These are phyloP conservation scores for Xiphias gladius DNA, from an alignment of 2,113 vertebrate genomes.

Conservation along the genomic window DNA sequence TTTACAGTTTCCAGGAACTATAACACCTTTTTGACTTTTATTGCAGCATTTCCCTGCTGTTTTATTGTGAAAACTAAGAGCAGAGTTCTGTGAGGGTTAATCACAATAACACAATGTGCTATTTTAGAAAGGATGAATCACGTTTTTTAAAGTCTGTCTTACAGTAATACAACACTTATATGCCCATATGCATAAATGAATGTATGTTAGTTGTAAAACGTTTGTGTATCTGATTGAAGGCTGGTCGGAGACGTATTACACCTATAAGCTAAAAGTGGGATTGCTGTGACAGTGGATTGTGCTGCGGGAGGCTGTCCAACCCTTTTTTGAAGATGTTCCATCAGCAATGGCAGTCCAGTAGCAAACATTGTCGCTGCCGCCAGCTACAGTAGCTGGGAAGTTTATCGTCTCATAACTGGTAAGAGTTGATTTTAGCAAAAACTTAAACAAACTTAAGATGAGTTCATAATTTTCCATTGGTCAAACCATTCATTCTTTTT, in stretches of 20 bases:
- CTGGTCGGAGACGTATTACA: not conserved
- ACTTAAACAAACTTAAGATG: too few species aligned
- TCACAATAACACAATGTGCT: not conserved
- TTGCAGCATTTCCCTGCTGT: not conserved
- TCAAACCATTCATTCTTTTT: too few species aligned
- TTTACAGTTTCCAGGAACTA: slow-evolving; percentile 17
- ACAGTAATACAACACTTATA: not conserved
- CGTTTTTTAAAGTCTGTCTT: not conserved
- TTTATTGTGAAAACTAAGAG: not conserved
- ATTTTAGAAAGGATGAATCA: slow-evolving; percentile 1
- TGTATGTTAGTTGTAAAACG: not conserved
- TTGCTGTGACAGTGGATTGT: not conserved
- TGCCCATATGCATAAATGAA: not conserved
- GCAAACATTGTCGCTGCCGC: too few species aligned
- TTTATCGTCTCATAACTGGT: too few species aligned
- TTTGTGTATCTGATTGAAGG: not conserved
- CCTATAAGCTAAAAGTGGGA: not conserved
- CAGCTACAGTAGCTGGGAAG: too few species aligned
- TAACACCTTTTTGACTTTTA: slow-evolving; percentile 13
- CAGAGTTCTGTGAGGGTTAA: slow-evolving; percentile 1
- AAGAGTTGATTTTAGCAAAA: too few species aligned
- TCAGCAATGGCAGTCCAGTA: too few species aligned
- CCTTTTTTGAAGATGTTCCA: too few species aligned
- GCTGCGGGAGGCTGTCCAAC: not conserved
- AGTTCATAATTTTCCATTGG: too few species aligned